Evolutionary conservation across 2,797 vertebrate genomes (phyloP).

Genomic region (Ctenosaura bakeri): DNA sequence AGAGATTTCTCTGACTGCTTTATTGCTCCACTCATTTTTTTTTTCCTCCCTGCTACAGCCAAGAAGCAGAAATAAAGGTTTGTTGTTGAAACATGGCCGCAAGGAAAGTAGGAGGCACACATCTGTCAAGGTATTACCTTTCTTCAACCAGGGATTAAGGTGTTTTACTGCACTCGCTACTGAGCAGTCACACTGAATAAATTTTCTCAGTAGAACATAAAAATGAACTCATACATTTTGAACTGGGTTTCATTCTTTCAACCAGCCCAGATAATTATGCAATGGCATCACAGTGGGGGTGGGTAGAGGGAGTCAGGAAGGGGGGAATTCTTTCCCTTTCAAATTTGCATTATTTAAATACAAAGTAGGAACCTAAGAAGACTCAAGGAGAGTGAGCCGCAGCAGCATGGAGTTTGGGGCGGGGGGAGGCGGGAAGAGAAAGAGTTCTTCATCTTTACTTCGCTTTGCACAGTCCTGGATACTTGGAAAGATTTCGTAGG

Average conservation of each 20-base stretch:
- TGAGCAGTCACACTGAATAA: conserved; percentile 88
- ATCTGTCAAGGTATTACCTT: conserved; percentile 97
- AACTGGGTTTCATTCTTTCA: conserved; percentile 81
- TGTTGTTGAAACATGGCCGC: conserved; percentile 89
- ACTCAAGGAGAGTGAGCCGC: conserved; percentile 47
- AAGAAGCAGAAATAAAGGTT: conserved; percentile 85
- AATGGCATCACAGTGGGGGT: conserved; percentile 69
- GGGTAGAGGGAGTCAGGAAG: conserved; percentile 67
- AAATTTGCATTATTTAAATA: conserved; percentile 75
- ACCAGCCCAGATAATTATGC: conserved; percentile 81
- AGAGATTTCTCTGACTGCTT: conserved; percentile 91
- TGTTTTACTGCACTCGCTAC: conserved; percentile 87
- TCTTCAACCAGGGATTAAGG: conserved; percentile 92
- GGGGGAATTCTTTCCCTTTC: conserved; percentile 62
- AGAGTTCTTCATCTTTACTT: conserved; percentile 17
- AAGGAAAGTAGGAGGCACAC: conserved; percentile 91
- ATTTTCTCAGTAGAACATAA: conserved; percentile 87
- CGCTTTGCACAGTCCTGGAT: conserved; percentile 40
- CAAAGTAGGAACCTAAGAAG: conserved; percentile 54
- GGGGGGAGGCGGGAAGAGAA: not conserved
- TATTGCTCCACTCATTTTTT: conserved; percentile 86
- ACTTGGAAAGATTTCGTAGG: conserved; percentile 62
- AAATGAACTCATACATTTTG: conserved; percentile 85
- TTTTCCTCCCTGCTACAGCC: conserved; percentile 81
- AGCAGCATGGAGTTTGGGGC: not conserved